A percentile compares a stretch with the other conserved stretches of the same genome.
These are phyloP conservation scores for Caenorhabditis sp. DNA, from an alignment of 2,888 invertebrate species.

Conservation along the genomic window DNA sequence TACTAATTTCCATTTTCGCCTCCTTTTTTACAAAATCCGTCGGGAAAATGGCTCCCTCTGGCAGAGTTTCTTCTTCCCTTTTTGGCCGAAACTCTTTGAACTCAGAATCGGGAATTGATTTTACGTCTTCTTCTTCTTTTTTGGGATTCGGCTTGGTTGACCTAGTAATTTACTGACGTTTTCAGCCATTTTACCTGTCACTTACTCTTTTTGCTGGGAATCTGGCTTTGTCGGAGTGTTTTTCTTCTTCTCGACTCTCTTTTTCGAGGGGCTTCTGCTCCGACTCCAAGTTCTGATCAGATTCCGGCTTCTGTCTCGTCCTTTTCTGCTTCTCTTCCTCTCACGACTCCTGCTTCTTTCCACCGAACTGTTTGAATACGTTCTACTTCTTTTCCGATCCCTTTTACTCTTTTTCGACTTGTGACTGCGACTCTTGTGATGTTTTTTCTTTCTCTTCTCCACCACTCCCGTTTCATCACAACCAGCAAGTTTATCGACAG, in stretches of 20 bases:
- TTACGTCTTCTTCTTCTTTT: background rate
- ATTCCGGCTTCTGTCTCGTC: constrained; percentile 10
- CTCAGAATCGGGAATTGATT: too few species aligned
- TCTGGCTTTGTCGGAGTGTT: background rate
- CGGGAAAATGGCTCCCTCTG: background rate
- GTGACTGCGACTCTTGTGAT: constrained; percentile 27
- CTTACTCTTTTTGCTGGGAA: constrained; percentile 5
- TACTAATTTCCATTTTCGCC: constrained; percentile 6
- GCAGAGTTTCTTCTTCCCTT: constrained; percentile 2
- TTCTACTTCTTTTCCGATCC: constrained; percentile 21
- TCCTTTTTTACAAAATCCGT: constrained; percentile 12
- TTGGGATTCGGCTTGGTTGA: background rate
- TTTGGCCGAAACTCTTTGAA: background rate
- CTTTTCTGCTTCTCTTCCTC: constrained; percentile 10
- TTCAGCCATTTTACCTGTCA: too few species aligned
- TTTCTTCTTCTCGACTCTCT: background rate
- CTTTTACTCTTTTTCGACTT: constrained; percentile 42
- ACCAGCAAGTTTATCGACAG: constrained; percentile 38
- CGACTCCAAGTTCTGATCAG: background rate
- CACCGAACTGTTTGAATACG: constrained; percentile 13
- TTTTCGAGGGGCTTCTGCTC: background rate
- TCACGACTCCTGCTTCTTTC: constrained; percentile 15
- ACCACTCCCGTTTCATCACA: constrained; percentile 13
- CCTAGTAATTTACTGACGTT: too few species aligned
- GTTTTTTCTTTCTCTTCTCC: constrained; percentile 17